Base-by-base conservation (phyloP, 2,888 invertebrate genomes). In the Acronicta alni region DNA sequence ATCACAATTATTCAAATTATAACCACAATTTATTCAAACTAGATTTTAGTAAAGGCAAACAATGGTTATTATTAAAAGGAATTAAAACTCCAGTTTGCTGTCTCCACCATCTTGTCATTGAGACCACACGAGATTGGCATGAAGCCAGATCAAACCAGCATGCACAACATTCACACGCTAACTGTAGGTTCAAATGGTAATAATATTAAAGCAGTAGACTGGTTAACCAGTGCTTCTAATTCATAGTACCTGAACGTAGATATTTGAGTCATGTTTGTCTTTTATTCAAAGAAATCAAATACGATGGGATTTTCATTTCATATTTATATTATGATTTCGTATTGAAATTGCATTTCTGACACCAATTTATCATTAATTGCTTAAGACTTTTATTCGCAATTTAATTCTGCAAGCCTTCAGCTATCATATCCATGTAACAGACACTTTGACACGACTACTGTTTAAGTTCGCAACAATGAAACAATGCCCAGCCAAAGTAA, bases 401-500 rank as follows among this genome's bases (percentile, higher is more conserved):
- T 17, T 3, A 3, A 30, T 30, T 12, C 10, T 30, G 30, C 14
- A 14, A 16, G 30, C 16, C 6, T 12, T 0, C n/a, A 35, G n/a
- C n/a, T 43, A 9, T 14, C 37, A 49, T 35, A 51, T 32, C n/a
- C 26, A 12, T 12, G 20, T 14, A 8, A 32, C n/a, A 48, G 55
- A 39, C 53, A 49, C 48, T 15, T 32, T 37, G 17, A 2, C 42
- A 41, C 41, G 46, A 35, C 58, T 12, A 16, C n/a, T 60, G 64
- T 67, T 76, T 53, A 58, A 47, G 15, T 51, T 42, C 9, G 12
- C 47, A 39, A 54, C 64, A 53, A 57, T 35, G 49, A 72, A 56
- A 73, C 72, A 73, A 76, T 73, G 60, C 35, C 18, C 26, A 30
- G 39, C 53, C 38, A 45, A 26, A 43, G 74, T 64, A 76, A 73